Base-by-base conservation (phyloP, 1,140 invertebrate genomes). In the Sweltsa coloradensis region DNA sequence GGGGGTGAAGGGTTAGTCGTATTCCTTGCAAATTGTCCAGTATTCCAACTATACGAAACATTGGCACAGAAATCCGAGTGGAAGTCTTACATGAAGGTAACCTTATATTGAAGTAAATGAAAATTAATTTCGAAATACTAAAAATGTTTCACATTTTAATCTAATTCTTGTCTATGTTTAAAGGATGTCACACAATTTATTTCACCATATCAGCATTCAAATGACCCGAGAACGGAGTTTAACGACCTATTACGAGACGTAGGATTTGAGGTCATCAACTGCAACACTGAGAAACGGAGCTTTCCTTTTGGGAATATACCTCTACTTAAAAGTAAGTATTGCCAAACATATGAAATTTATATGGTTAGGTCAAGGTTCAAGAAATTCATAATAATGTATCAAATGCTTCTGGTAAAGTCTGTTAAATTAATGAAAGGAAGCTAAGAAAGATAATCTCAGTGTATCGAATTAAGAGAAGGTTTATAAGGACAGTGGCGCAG, bases 1-100 rank as follows among this genome's bases (percentile, higher is more conserved):
- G 75, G 73, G 13, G 85, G 84, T 3, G 79, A 81, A 53, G 74
- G 74, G 24, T 57, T 88, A 0, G 55, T 87, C 6, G 74, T 78
- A 7, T 85, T 86, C 54, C 57, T 85, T 0, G 81, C 78, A 0
- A 70, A 71, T n/a, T 81, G 81, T 63, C 73, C 75, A 0, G 72
- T 85, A 4, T 88, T 78, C 54, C 74, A 81, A 31, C 72, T 83
- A 2, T 87, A 84, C 56, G 66, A 78, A 44, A 62, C 60, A 13
- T 56, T 87, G 9, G 64, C 74, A 0, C 61, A 69, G 26, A 70
- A 70, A 37, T 57, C 67, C 0, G 72, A 73, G 53, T 88, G 83
- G 74, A 61, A 68, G 14, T 45, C 55, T 2, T 87, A 83, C 54
- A 81, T 86, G 70, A 62, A 73, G 64, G 73, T 73, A 51, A 39